Evolutionary conservation across 2,797 vertebrate genomes (phyloP), one percentile per base, ranked within the genome.

Genomic region (Trichosurus vulpecula): DNA sequence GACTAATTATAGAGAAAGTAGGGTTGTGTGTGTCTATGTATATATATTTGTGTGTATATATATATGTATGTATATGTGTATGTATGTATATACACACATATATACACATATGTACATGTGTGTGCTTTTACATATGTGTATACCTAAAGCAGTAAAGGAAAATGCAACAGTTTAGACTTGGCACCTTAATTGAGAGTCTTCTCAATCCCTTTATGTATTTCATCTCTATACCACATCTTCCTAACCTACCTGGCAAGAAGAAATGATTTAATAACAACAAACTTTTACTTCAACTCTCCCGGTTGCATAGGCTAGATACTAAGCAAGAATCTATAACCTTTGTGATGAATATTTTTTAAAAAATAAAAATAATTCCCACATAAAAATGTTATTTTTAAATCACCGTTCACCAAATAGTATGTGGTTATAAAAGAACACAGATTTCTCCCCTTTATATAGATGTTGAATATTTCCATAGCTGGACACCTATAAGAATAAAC

Each of bases 201-300:
- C 0, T 27, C 9, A 95, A 58, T 94, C 0, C 47, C 94, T 95
- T 97, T 96, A 92, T 93, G 90, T 92, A 57, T 94, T 47, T 94
- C 93, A 92, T 94, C 89, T 93, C 35, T 55, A 55, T 93, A 47
- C 19, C 91, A 51, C 56, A 90, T 91, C 2, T 55, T 96, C 95
- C 91, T 66, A 54, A 91, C 47, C 19, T 90, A 54, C 54, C 55
- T 93, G 8, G 52, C 9, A 61, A 96, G 90, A 57, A 35, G 90
- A 90, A 13, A 47, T 93, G 47, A 92, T 29, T 55, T 11, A 91
- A 90, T 92, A 10, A 91, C 27, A 57, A 74, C 31, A 89, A n/a
- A 55, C 52, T 94, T 96, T 96, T 53, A 87, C 54, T 87, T 87
- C 31, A 47, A 47, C 3, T 22, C 16, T 41, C 19, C 41, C 47